These are phyloP conservation scores for Meteorus cinctellus DNA, from an alignment of 2,888 invertebrate genomes.

Conservation along the genomic window DNA sequence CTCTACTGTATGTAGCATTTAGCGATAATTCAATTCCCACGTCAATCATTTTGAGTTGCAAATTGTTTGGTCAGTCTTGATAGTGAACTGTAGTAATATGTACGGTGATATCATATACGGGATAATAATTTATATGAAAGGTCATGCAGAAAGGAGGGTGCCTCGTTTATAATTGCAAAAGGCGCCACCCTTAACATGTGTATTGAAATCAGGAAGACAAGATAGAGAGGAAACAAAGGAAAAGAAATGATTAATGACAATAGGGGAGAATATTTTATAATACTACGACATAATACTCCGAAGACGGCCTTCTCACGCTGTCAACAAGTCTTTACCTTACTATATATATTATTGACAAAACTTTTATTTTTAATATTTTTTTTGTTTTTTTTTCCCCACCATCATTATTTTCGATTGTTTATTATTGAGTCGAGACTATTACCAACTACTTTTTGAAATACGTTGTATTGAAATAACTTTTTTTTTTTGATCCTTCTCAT, in stretches of 20 bases:
- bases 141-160: conserved; percentile 2
- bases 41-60: no score
- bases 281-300: conserved; percentile 27
- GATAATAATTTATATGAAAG: conserved; percentile 20
- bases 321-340: conserved; percentile 19
- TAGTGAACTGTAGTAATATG: neutral
- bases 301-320: conserved; percentile 31
- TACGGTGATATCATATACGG: conserved; percentile 29
- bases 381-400: neutral
- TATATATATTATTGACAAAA: conserved; percentile 37
- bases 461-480: neutral
- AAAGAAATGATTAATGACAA: neutral
- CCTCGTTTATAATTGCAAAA: conserved; percentile 51
- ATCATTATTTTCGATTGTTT: conserved; percentile 19
- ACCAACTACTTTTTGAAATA: conserved; percentile 42
- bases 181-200: conserved; percentile 10
- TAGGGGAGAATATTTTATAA: conserved; percentile 12
- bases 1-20: no score
- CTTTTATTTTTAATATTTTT: conserved; percentile 20
- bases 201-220: neutral
- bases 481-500: conserved; percentile 17
- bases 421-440: conserved; percentile 41
- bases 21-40: no score
- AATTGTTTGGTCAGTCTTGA: no score
- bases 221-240: neutral